Base-by-base conservation (phyloP, 2,797 vertebrate genomes). In the Siniperca undulata region DNA sequence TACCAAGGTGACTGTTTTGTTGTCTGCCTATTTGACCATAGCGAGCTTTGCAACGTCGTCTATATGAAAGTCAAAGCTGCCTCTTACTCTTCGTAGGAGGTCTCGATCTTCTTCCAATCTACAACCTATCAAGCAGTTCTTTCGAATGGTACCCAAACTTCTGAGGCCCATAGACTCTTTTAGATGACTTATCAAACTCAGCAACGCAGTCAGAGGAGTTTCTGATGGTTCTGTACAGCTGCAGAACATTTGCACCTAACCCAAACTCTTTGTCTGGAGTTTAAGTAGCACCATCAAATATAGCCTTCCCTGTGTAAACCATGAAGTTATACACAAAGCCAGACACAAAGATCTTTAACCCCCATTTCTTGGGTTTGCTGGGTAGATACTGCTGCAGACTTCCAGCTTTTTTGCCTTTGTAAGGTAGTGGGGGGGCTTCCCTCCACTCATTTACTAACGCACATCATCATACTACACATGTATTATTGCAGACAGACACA, bases 251-350 rank as follows among this genome's bases (percentile, higher is more conserved):
- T 22, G 14, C 46, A 19, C 56, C 66, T 22, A 52, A 38, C 17
- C 53, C 65, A 48, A 38, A 36, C 34, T 42, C 56, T 27, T 61
- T 53, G 34, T 53, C 22, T 40, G 44, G n/a, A 61, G 44, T 53
- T 50, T 50, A 19, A 50, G 46, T 50, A 46, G 13, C 20, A 68
- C 55, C 53, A 48, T 27, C 34, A 40, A 52, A 61, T 61, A 30
- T 61, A 67, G 62, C 12, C 53, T 17, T 64, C 24, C 55, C 53
- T 42, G 71, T 52, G 36, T 66, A 75, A 22, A 58, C 52, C 50
- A 66, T 22, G 24, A 74, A 42, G 60, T 74, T 24, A 24, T 68
- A 68, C 42, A 68, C 55, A 59, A 68, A 58, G 27, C 68, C 68
- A 42, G n/a, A 56, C 36, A 42, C 34, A 69, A 38, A 69, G 30